Evolutionary conservation across 2,888 invertebrate species (phyloP).

Genomic region (Sesia bembeciformis): DNA sequence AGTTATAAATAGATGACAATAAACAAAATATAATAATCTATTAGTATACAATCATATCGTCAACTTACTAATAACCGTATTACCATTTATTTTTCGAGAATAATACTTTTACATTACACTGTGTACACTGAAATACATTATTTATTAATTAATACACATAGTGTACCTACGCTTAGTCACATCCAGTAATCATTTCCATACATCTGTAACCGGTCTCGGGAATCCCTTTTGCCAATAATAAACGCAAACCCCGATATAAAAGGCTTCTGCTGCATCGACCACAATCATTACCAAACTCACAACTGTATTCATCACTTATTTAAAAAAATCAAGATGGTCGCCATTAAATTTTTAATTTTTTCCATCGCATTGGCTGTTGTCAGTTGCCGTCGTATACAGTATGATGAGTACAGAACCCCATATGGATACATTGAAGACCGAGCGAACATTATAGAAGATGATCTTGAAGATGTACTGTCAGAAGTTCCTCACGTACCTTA

Average conservation of each 20-base stretch:
- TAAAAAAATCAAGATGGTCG: constrained; percentile 1
- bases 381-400: not conserved
- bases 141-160: too few species aligned
- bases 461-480: not conserved
- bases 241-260: not conserved
- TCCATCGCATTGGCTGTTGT: not conserved
- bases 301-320: not conserved
- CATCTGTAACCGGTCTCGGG: constrained; percentile 16
- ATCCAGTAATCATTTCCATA: constrained; percentile 10
- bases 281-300: not conserved
- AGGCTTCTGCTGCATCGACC: not conserved
- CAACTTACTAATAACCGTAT: too few species aligned
- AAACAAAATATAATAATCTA: too few species aligned
- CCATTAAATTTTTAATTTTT: not conserved
- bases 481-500: not conserved
- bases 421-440: not conserved
- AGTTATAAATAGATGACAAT: too few species aligned
- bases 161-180: not conserved
- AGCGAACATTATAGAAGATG: not conserved
- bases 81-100: too few species aligned
- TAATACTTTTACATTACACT: too few species aligned
- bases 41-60: too few species aligned
- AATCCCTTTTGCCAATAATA: not conserved
- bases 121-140: too few species aligned
- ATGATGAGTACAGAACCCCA: not conserved